phyloP scores from a whole-genome alignment of 1,140 invertebrate species.

The Drosophila mayri region DNA sequence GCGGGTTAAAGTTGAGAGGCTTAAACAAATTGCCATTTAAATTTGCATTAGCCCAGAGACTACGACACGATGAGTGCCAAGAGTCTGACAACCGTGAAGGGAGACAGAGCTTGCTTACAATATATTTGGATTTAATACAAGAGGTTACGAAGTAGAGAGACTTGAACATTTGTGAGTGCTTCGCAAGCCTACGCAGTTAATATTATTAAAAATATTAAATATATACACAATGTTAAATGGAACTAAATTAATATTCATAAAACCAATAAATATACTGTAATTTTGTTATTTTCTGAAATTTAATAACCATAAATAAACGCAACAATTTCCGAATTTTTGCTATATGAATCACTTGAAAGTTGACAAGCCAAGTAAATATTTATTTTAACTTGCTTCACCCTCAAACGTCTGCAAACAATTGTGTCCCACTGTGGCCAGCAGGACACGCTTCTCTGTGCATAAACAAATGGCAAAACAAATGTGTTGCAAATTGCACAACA shows the following conservation, averaged over 20 bases:
- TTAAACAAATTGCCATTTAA: slow-evolving; percentile 68
- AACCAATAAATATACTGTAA: neutral
- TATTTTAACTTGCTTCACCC: neutral
- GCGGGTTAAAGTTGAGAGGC: slow-evolving; percentile 44
- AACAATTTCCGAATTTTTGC: neutral
- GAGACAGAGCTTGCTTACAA: slow-evolving; percentile 3
- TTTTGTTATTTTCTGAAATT: neutral
- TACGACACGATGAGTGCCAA: slow-evolving; percentile 34
- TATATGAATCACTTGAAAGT: neutral
- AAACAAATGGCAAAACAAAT: slow-evolving; percentile 46
- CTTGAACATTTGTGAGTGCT: neutral
- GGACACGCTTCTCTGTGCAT: slow-evolving; percentile 5
- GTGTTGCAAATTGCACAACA: slow-evolving; percentile 51
- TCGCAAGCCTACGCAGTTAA: neutral
- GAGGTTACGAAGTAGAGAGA: slow-evolving; percentile 4
- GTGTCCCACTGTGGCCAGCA: slow-evolving; percentile 1
- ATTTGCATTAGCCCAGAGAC: slow-evolving; percentile 57
- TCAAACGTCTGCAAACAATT: neutral
- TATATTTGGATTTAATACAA: slow-evolving; percentile 23
- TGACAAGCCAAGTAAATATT: slow-evolving; percentile 14
- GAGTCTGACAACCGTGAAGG: slow-evolving; percentile 28
- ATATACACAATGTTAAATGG: neutral
- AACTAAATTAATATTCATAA: neutral
- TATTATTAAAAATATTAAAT: neutral
- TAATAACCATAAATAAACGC: neutral